phyloP scores from a whole-genome alignment of 2,797 vertebrate species.

The Helostoma temminkii region DNA sequence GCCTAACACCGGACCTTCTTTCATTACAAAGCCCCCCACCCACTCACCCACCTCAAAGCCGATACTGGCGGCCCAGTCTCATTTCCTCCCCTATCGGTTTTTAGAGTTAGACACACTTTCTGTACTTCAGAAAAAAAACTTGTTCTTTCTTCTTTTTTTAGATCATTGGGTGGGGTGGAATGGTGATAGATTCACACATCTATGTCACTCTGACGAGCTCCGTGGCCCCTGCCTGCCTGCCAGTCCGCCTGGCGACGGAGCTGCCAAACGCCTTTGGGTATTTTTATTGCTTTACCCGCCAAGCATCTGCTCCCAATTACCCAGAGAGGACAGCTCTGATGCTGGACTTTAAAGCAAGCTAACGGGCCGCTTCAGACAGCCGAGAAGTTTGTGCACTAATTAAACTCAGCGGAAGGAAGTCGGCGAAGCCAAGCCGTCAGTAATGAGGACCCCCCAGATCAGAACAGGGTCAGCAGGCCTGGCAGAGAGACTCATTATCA shows the following conservation, averaged over 20 bases:
- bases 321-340: slow-evolving; percentile 81
- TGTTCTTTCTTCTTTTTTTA: slow-evolving; percentile 47
- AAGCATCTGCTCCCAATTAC: slow-evolving; percentile 88
- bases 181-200: slow-evolving; percentile 69
- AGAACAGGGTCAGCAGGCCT: slow-evolving; percentile 73
- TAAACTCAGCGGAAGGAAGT: slow-evolving; percentile 83
- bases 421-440: slow-evolving; percentile 73
- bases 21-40: slow-evolving; percentile 64
- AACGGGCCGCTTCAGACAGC: slow-evolving; percentile 79
- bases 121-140: slow-evolving; percentile 37
- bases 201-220: slow-evolving; percentile 78
- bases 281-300: slow-evolving; percentile 84
- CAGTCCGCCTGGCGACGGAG: slow-evolving; percentile 65
- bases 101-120: slow-evolving; percentile 63
- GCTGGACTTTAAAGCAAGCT: slow-evolving; percentile 80
- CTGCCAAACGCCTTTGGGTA: slow-evolving; percentile 82
- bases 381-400: slow-evolving; percentile 85
- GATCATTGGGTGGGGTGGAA: slow-evolving; percentile 50
- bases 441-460: slow-evolving; percentile 83
- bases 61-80: slow-evolving; percentile 59
- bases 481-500: slow-evolving; percentile 75
- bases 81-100: slow-evolving; percentile 76
- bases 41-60: slow-evolving; percentile 54
- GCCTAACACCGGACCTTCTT: slow-evolving; percentile 72
- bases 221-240: slow-evolving; percentile 72